phyloP scores from a whole-genome alignment of 2,113 vertebrate species.

The Pelobates fuscus region DNA sequence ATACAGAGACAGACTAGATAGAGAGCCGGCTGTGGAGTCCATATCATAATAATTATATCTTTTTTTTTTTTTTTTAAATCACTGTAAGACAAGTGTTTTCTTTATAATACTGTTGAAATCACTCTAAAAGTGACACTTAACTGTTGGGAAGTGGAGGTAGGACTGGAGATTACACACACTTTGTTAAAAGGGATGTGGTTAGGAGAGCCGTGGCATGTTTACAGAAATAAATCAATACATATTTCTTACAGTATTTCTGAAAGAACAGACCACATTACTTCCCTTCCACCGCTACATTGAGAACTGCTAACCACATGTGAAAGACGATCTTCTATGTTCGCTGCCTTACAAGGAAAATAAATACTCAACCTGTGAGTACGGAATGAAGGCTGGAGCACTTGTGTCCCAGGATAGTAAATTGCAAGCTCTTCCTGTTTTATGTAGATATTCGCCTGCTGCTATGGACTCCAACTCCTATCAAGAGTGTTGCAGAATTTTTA shows the following conservation, averaged over 20 bases:
- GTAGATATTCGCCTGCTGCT: too few species aligned
- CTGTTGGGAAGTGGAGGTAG: neutral
- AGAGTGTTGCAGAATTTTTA: too few species aligned
- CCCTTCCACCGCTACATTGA: neutral
- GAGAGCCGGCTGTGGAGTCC: too few species aligned
- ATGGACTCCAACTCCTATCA: too few species aligned
- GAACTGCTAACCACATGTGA: neutral
- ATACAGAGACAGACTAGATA: too few species aligned
- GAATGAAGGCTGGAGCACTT: neutral
- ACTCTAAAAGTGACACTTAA: neutral
- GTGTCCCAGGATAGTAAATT: too few species aligned
- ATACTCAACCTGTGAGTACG: neutral
- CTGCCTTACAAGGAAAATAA: neutral
- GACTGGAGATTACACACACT: neutral
- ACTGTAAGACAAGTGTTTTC: too few species aligned
- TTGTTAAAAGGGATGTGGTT: neutral
- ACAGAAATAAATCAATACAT: constrained; percentile 1
- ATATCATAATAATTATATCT: too few species aligned
- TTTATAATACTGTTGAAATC: neutral
- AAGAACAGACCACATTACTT: constrained; percentile 1
- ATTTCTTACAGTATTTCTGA: neutral
- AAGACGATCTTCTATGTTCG: neutral
- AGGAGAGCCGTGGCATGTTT: neutral
- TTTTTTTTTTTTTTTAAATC: too few species aligned
- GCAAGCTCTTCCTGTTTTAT: too few species aligned